Conservation (phyloP, 2,797 vertebrate species). For the Tarsius wallacei region DNA sequence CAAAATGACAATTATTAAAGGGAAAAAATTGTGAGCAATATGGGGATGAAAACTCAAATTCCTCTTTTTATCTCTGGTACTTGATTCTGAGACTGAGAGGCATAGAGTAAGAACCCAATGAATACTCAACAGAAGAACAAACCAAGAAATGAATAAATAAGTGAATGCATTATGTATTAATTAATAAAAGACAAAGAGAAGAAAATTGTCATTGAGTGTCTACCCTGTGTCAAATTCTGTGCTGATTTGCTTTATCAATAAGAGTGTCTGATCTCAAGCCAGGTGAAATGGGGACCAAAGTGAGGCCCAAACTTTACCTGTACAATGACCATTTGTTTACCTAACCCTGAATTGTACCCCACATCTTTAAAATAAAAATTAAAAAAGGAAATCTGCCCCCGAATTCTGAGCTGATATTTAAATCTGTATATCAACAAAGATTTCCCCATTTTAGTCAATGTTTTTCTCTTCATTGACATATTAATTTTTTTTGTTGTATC, state of each 20-base stretch:
- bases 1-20: neutral
- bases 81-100: neutral
- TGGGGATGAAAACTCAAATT: neutral
- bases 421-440: neutral
- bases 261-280: neutral
- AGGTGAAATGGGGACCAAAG: no score
- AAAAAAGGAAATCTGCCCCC: no score
- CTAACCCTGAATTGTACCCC: no score
- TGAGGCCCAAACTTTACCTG: no score
- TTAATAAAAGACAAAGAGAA: neutral
- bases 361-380: no score
- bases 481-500: neutral
- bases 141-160: neutral
- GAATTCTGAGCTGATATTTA: neutral
- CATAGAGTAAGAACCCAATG: neutral
- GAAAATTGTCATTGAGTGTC: neutral
- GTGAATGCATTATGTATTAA: neutral
- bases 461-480: neutral
- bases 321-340: no score
- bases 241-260: neutral
- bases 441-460: neutral
- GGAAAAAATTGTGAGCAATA: neutral
- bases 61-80: neutral
- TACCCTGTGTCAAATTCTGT: neutral
- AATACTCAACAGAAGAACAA: neutral